Evolutionary conservation across 2,888 invertebrate species (phyloP).

Genomic region (Synanthedon formicaeformis): DNA sequence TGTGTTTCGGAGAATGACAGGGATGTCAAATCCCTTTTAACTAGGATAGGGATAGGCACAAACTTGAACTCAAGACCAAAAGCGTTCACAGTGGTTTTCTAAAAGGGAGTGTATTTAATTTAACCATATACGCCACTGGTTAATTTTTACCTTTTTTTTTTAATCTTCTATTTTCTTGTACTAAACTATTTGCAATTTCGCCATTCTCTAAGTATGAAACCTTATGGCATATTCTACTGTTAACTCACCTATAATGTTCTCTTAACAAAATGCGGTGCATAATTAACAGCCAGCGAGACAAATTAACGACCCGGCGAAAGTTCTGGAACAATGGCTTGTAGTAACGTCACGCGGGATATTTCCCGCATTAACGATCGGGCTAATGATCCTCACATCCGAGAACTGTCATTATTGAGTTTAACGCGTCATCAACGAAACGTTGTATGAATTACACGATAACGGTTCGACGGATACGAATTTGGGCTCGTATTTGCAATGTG

Average conservation of each 20-base stretch:
- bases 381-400: constrained; percentile 19
- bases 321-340: constrained; percentile 7
- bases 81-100: no score
- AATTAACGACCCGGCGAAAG: constrained; percentile 9
- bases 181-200: no score
- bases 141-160: no score
- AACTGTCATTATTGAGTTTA: constrained; percentile 22
- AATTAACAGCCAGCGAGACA: constrained; percentile 3
- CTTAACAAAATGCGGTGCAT: background rate
- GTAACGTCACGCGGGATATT: constrained; percentile 7
- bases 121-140: no score
- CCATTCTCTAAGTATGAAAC: no score
- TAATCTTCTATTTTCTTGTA: no score
- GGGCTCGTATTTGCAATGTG: background rate
- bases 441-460: constrained; percentile 12
- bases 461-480: constrained; percentile 11
- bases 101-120: no score
- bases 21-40: no score
- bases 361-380: constrained; percentile 12
- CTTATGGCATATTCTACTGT: no score
- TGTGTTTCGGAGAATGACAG: no score
- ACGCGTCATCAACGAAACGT: constrained; percentile 16
- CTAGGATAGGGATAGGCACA: no score
- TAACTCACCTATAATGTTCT: background rate
- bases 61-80: no score